Base-by-base conservation (phyloP, 2,888 invertebrate species). In the Cylindroiulus punctatus region DNA sequence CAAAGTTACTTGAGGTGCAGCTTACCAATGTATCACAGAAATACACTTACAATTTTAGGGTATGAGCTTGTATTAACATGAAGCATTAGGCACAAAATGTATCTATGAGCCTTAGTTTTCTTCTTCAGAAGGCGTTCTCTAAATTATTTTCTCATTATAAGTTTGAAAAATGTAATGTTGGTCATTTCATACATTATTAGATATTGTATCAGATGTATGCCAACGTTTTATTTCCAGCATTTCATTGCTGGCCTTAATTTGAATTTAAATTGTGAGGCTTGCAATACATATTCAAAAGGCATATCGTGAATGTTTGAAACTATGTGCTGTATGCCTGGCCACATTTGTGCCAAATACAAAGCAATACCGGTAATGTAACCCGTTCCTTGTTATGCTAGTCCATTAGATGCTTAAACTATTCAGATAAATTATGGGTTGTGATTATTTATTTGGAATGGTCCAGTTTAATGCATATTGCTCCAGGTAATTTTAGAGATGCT, bases 331-430 rank as follows among this genome's bases (percentile, higher is more conserved):
- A 26, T 22, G 36, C 82, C 17, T 36, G 82, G 82, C n/a, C 82
- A 82, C 40, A 14, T 36, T 82, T 82, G 82, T 82, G 82, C 82
- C 82, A 82, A 82, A 82, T 36, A 42, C 82, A 82, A 82, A 82
- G 82, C 82, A 82, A 82, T 82, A 82, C 22, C 22, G 7, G 36
- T 42, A 36, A 36, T 40, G 19, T 82, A 42, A 8, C 36, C 42
- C 36, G n/a, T 82, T 82, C 40, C 42, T 82, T 36, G 82, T 82
- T 40, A 82, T 32, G 36, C 82, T 82, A 82, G 82, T 82, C 82
- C 65, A 65, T 65, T 65, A 65, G 65, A 65, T 65, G 65, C 65
- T 65, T 65, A 26, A 65, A 65, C 65, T 65, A 65, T 65, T 65
- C 65, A 65, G 65, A 65, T 26, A 65, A 22, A 26, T 26, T 26